A percentile compares a stretch with the other conserved stretches of the same genome.
Evolutionary conservation across 2,113 vertebrate species (phyloP).

Genomic region (Clupea harengus): DNA sequence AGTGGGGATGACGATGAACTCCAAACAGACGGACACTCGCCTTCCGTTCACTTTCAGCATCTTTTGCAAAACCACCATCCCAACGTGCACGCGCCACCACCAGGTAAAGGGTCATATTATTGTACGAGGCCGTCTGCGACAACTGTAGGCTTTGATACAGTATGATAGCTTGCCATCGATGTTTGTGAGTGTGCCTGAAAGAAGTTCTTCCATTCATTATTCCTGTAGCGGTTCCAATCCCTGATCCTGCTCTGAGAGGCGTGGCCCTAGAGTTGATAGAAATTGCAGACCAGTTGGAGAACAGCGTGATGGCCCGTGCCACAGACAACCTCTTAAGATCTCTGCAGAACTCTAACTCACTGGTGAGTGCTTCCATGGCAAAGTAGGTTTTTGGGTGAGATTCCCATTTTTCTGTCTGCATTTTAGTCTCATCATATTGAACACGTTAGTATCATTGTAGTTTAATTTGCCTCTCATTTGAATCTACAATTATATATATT

Average conservation of each 20-base stretch:
- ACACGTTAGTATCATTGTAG: no score
- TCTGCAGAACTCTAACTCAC: slow-evolving; percentile 17
- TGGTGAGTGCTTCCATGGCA: slow-evolving; percentile 48
- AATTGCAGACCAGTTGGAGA: slow-evolving; percentile 67
- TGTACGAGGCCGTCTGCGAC: no score
- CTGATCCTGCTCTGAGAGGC: slow-evolving; percentile 32
- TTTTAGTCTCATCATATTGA: no score
- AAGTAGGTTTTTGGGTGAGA: neutral
- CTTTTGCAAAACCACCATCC: slow-evolving; percentile 33
- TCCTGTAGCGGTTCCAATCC: neutral
- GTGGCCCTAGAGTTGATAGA: slow-evolving; percentile 55
- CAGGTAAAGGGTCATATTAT: slow-evolving; percentile 32
- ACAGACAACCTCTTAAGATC: slow-evolving; percentile 55
- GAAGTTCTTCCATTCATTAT: slow-evolving; percentile 17
- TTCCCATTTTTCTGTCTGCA: no score
- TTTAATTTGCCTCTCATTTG: no score
- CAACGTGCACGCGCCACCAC: slow-evolving; percentile 20
- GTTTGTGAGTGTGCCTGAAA: neutral
- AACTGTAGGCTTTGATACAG: no score
- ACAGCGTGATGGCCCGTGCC: slow-evolving; percentile 45
- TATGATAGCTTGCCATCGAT: no score
- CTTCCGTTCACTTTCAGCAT: neutral
- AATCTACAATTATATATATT: no score
- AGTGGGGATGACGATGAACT: slow-evolving; percentile 49
- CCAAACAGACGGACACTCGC: slow-evolving; percentile 62